These are phyloP conservation scores for Stegodyphus dumicola DNA, from an alignment of 1,140 invertebrate species.

Conservation along the genomic window DNA sequence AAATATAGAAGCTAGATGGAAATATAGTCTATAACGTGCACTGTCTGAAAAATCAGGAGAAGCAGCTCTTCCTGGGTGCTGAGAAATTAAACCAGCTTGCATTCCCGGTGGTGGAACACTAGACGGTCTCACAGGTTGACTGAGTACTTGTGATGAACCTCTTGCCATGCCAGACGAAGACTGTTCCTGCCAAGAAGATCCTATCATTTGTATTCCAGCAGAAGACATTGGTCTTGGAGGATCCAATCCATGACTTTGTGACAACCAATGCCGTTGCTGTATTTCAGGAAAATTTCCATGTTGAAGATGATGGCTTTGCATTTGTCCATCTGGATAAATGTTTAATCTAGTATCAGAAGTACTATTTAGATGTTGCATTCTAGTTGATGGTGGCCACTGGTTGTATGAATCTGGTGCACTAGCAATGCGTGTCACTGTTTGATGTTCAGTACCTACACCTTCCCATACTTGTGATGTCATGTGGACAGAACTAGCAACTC, in stretches of 20 bases:
- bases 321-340: constrained; percentile 56
- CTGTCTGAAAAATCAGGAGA: constrained; percentile 63
- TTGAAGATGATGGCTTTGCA: constrained; percentile 22
- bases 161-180: constrained; percentile 27
- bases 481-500: constrained; percentile 42
- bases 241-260: constrained; percentile 46
- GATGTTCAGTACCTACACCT: constrained; percentile 65
- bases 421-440: constrained; percentile 79
- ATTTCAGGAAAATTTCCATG: not conserved
- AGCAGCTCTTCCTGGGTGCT: constrained; percentile 58
- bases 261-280: constrained; percentile 35
- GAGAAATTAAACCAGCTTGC: constrained; percentile 57
- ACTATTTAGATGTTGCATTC: constrained; percentile 67
- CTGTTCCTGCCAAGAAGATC: constrained; percentile 44
- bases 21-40: constrained; percentile 71
- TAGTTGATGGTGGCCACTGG: constrained; percentile 69
- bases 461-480: constrained; percentile 62
- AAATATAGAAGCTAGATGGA: constrained; percentile 87
- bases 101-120: constrained; percentile 62
- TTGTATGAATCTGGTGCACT: constrained; percentile 80
- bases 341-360: constrained; percentile 69
- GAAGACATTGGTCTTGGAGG: constrained; percentile 45
- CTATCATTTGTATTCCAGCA: constrained; percentile 20
- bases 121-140: constrained; percentile 62
- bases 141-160: constrained; percentile 49